phyloP scores from a whole-genome alignment of 2,113 vertebrate species.

The Melanostigma gelatinosum region DNA sequence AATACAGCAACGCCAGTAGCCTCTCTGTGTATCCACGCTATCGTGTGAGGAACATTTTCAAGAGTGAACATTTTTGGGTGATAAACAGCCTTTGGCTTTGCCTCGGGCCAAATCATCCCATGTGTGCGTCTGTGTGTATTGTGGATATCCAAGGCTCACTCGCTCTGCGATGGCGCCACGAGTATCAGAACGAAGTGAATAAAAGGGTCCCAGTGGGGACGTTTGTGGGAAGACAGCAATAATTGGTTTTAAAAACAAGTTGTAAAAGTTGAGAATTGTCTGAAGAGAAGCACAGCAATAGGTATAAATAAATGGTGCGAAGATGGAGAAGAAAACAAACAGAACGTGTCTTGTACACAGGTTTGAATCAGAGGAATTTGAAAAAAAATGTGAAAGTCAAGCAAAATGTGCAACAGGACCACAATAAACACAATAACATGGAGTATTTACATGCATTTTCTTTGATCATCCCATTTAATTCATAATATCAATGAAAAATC shows the following conservation, averaged over 20 bases:
- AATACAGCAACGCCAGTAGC: conserved; percentile 1
- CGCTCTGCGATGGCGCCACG: conserved; percentile 13
- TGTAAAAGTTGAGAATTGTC: neutral
- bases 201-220: conserved; percentile 3
- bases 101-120: conserved; percentile 50
- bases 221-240: neutral
- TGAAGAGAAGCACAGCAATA: neutral
- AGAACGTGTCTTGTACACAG: neutral
- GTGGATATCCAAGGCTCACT: conserved; percentile 26
- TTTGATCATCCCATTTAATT: too few species aligned
- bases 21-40: neutral
- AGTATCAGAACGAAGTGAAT: conserved; percentile 17
- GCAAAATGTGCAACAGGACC: neutral
- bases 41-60: neutral
- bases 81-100: conserved; percentile 62
- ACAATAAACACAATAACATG: neutral
- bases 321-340: neutral
- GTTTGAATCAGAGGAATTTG: neutral
- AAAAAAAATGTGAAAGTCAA: neutral
- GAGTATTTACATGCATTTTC: neutral
- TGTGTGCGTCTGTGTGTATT: conserved; percentile 18
- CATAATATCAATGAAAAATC: neutral
- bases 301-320: neutral
- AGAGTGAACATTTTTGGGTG: neutral
- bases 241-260: neutral